phyloP scores from a whole-genome alignment of 2,888 invertebrate genomes.

The Aradus depressus region DNA sequence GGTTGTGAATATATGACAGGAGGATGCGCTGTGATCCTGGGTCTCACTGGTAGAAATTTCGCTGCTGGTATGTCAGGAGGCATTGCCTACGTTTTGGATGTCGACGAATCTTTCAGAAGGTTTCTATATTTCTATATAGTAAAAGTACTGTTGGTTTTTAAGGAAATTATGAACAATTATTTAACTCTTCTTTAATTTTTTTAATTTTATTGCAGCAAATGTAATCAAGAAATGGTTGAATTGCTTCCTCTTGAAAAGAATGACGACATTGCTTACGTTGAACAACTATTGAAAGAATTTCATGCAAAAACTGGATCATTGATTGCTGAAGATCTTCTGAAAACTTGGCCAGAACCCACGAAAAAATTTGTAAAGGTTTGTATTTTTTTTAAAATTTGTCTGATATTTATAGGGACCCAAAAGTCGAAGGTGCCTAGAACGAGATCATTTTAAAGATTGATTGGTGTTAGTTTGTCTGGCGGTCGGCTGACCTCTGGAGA shows the following conservation, averaged over 20 bases:
- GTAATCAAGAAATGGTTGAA: slow-evolving; percentile 94
- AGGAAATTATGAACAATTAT: slow-evolving; percentile 2
- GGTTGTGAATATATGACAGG: slow-evolving; percentile 99
- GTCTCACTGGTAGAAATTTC: slow-evolving; percentile 93
- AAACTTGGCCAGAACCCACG: slow-evolving; percentile 66
- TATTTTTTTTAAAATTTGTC: too few relatives aligned
- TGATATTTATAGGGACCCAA: too few relatives aligned
- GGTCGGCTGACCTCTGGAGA: too few relatives aligned
- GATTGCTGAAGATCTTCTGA: slow-evolving; percentile 66
- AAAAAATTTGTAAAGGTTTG: slow-evolving; percentile 78
- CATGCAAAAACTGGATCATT: slow-evolving; percentile 75
- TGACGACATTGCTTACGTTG: slow-evolving; percentile 67
- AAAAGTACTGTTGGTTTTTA: background rate
- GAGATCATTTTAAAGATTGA: too few relatives aligned
- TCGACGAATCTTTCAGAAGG: slow-evolving; percentile 67
- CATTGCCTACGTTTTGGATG: slow-evolving; percentile 89
- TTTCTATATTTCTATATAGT: slow-evolving; percentile 30
- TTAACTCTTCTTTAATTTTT: slow-evolving; percentile 5
- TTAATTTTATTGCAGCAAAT: slow-evolving; percentile 47
- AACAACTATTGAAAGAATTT: slow-evolving; percentile 71
- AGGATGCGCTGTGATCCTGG: slow-evolving; percentile 79
- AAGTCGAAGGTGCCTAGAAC: too few relatives aligned
- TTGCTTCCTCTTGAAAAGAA: slow-evolving; percentile 64
- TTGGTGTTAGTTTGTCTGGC: too few relatives aligned
- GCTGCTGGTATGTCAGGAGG: slow-evolving; percentile 97